Evolutionary conservation across 2,113 vertebrate genomes (phyloP).

Genomic region (Alaudala cheleensis): DNA sequence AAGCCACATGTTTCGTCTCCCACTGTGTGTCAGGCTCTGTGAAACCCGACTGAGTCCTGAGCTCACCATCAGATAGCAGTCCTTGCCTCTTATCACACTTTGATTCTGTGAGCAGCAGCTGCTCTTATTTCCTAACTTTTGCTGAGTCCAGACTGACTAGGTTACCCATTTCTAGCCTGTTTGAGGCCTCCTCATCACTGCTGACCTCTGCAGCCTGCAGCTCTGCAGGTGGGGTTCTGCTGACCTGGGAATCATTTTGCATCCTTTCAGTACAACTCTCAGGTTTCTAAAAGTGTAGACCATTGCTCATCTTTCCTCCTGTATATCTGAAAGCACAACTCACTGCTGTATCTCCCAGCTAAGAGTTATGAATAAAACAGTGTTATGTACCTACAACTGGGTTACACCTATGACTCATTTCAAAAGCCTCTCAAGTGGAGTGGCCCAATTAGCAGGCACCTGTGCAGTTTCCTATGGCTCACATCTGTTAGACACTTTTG

Average conservation of each 20-base stretch:
- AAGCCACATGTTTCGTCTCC: neutral
- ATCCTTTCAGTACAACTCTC: neutral
- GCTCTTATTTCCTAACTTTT: neutral
- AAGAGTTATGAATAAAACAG: conserved; percentile 13
- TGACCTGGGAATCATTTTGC: neutral
- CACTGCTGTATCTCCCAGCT: neutral
- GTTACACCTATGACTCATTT: neutral
- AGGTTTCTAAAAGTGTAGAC: neutral
- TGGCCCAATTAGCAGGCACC: neutral
- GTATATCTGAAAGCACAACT: neutral
- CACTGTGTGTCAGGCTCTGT: neutral
- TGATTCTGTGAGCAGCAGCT: neutral
- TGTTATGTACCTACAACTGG: neutral
- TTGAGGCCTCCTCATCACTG: neutral
- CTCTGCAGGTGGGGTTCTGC: neutral
- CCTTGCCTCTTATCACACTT: neutral
- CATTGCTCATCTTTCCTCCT: neutral
- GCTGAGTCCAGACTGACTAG: neutral
- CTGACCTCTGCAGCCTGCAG: neutral
- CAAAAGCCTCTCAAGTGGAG: conserved; percentile 8
- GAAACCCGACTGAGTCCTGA: neutral
- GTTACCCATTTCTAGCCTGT: neutral
- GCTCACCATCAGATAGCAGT: neutral
- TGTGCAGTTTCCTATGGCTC: neutral
- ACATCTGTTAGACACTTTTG: neutral